Evolutionary conservation across 2,113 vertebrate species (phyloP).

Genomic region (Pterocles gutturalis): DNA sequence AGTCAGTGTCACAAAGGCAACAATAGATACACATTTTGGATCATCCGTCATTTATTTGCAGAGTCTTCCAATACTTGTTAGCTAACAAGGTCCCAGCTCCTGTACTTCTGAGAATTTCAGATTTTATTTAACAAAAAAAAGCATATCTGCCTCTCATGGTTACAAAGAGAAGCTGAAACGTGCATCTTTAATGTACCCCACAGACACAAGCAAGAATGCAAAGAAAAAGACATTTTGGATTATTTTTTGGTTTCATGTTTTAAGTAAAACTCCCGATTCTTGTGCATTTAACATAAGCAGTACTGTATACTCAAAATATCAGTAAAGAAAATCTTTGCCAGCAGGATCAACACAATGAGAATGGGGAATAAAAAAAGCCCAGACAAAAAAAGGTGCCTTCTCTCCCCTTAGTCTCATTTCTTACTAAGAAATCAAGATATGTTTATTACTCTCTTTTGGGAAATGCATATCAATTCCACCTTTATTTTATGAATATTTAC

Average conservation of each 20-base stretch:
- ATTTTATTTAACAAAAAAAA: not conserved
- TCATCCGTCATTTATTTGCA: not conserved
- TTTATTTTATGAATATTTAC: conserved; percentile 66
- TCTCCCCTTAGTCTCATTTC: not conserved
- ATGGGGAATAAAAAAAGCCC: not conserved
- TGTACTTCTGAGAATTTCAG: not conserved
- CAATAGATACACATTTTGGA: not conserved
- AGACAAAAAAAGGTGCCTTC: not conserved
- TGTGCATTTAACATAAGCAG: not conserved
- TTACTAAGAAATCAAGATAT: conserved; percentile 25
- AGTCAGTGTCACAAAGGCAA: not conserved
- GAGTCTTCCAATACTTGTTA: not conserved
- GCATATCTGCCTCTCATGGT: not conserved
- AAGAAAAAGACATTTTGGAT: not conserved
- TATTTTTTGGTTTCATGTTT: not conserved
- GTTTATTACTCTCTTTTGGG: conserved; percentile 26
- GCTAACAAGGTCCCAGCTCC: not conserved
- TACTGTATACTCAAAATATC: not conserved
- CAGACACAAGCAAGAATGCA: not conserved
- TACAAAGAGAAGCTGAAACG: not conserved
- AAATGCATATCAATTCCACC: conserved; percentile 42
- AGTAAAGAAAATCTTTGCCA: not conserved
- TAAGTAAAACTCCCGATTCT: not conserved
- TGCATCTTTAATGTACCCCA: not conserved
- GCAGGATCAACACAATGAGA: not conserved